Evolutionary conservation across 2,113 vertebrate species (phyloP).

Genomic region (Synchiropus splendidus): DNA sequence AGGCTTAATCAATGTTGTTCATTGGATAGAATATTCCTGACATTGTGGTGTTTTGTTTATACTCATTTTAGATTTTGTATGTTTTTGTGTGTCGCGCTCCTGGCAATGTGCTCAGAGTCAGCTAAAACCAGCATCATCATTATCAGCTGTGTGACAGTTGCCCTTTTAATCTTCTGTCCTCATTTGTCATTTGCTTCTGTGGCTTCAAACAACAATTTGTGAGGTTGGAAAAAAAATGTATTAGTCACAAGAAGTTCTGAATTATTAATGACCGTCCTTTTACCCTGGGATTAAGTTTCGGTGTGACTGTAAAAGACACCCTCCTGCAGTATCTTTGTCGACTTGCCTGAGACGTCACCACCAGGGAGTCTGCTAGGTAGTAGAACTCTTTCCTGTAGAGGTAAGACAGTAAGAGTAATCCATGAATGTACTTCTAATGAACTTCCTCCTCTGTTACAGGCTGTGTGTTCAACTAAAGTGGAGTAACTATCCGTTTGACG

Average conservation of each 20-base stretch:
- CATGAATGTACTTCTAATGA: no score
- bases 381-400: no score
- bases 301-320: slow-evolving; percentile 23
- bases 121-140: no score
- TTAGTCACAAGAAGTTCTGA: slow-evolving; percentile 52
- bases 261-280: slow-evolving; percentile 63
- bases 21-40: slow-evolving; percentile 5
- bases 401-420: no score
- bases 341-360: no score
- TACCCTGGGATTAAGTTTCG: slow-evolving; percentile 55
- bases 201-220: slow-evolving; percentile 42
- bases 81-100: no score
- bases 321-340: slow-evolving; percentile 40
- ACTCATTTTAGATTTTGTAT: neutral
- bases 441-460: slow-evolving; percentile 41
- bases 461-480: slow-evolving; percentile 14
- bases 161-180: no score
- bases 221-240: slow-evolving; percentile 52
- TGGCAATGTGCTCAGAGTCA: no score
- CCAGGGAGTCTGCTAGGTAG: no score
- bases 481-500: slow-evolving; percentile 12
- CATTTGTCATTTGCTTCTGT: slow-evolving; percentile 24
- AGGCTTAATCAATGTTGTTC: slow-evolving; percentile 36
- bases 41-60: neutral
- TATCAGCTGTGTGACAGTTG: no score